These are phyloP conservation scores for Acrobasis consociella DNA, from an alignment of 2,888 invertebrate species.

Conservation along the genomic window DNA sequence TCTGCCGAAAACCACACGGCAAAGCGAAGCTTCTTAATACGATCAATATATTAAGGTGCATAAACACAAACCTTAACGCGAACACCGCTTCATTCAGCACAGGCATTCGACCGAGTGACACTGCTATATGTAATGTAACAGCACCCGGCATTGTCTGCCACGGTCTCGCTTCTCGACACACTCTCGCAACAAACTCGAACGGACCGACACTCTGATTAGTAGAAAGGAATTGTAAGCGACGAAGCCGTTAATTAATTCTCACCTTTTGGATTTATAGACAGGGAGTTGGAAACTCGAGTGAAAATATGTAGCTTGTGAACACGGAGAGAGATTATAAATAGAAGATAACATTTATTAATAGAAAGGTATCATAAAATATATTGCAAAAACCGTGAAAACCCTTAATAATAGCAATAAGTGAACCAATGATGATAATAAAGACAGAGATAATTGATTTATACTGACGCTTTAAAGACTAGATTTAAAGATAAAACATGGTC, in stretches of 20 bases:
- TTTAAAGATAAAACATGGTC: too few species aligned
- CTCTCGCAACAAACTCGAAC: background rate
- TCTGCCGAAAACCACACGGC: too few species aligned
- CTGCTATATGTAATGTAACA: slow-evolving; percentile 7
- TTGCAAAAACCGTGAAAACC: too few species aligned
- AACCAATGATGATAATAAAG: too few species aligned
- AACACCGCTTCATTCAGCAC: background rate
- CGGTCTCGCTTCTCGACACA: background rate
- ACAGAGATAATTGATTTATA: too few species aligned
- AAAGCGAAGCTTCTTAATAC: background rate
- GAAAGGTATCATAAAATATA: too few species aligned
- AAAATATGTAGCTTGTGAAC: background rate
- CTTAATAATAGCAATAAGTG: too few species aligned
- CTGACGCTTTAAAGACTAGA: too few species aligned
- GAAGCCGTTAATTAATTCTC: slow-evolving; percentile 12
- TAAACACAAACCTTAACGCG: slow-evolving; percentile 1
- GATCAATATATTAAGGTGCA: background rate
- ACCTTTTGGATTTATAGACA: background rate
- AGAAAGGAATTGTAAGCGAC: slow-evolving; percentile 1
- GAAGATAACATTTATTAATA: too few species aligned
- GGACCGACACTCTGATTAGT: background rate
- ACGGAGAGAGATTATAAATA: background rate
- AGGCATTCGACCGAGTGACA: slow-evolving; percentile 17
- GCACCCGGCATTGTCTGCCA: slow-evolving; percentile 14
- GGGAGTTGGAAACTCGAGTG: background rate